A percentile compares a stretch with the other conserved stretches of the same genome.
Conservation (phyloP, 2,888 invertebrate species). For the Barypeithes pellucidus region DNA sequence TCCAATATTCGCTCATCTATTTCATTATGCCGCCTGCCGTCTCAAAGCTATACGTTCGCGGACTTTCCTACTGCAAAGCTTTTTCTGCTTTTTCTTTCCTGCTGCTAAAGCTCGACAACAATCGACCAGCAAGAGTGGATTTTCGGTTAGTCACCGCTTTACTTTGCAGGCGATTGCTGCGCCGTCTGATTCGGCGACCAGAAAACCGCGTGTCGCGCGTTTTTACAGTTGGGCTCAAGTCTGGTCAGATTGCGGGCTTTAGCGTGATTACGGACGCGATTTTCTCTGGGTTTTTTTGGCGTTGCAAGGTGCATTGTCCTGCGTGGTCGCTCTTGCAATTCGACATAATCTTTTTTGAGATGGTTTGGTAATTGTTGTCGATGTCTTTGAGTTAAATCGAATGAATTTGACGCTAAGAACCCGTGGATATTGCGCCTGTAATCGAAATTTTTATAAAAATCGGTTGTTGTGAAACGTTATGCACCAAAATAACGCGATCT, state of each 20-base stretch:
- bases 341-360: background rate
- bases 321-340: conserved; percentile 1
- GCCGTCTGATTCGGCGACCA: conserved; percentile 22
- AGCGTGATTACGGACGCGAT: conserved; percentile 1
- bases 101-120: conserved; percentile 35
- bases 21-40: conserved; percentile 21
- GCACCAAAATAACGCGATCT: background rate
- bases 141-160: conserved; percentile 49
- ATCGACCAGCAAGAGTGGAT: conserved; percentile 27
- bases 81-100: no score
- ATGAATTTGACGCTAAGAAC: background rate
- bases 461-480: background rate
- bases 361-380: background rate
- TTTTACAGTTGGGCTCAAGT: conserved; percentile 19
- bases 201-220: conserved; percentile 35
- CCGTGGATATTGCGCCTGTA: no score
- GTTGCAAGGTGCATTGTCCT: conserved; percentile 39
- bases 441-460: conserved; percentile 1
- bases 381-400: background rate
- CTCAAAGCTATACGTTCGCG: conserved; percentile 19
- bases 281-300: conserved; percentile 30
- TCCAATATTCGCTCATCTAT: conserved; percentile 21
- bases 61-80: conserved; percentile 33
- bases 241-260: conserved; percentile 26
- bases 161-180: conserved; percentile 38